Evolutionary conservation across 2,888 invertebrate genomes (phyloP).

Genomic region (Drosophila mimetica): DNA sequence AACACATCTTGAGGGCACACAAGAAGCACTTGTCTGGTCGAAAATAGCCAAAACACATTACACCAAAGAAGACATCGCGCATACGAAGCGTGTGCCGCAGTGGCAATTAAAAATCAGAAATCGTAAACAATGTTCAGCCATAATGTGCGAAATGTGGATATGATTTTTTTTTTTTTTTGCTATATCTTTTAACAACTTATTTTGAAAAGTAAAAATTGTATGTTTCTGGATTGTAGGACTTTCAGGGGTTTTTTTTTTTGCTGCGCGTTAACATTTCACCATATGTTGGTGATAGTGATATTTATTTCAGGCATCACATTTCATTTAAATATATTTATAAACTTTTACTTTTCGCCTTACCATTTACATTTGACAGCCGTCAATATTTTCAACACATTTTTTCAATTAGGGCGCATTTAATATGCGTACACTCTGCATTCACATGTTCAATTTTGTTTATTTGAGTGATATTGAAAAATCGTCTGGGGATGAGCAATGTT

Average conservation of each 20-base stretch:
- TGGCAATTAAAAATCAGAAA: conserved; percentile 60
- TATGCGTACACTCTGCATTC: conserved; percentile 28
- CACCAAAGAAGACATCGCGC: conserved; percentile 63
- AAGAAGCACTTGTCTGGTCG: conserved; percentile 12
- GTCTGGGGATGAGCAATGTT: conserved; percentile 39
- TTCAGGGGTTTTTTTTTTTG: background rate
- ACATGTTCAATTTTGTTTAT: conserved; percentile 61
- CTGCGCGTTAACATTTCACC: too few species aligned
- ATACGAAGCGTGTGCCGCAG: conserved; percentile 64
- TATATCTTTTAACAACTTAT: background rate
- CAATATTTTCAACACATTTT: conserved; percentile 34
- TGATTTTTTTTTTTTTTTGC: conserved; percentile 9
- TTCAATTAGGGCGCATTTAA: conserved; percentile 54
- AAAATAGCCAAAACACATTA: conserved; percentile 47
- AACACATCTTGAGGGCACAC: conserved; percentile 64
- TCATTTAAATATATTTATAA: background rate
- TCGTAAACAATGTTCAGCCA: conserved; percentile 55
- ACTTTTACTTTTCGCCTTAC: background rate
- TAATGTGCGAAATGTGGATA: conserved; percentile 47
- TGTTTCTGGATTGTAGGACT: background rate
- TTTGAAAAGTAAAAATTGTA: background rate
- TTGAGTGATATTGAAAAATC: conserved; percentile 56
- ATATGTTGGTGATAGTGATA: too few species aligned
- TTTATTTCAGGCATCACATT: background rate
- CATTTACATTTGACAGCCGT: conserved; percentile 29